phyloP scores from a whole-genome alignment of 2,113 vertebrate species.

The Perca flavescens region DNA sequence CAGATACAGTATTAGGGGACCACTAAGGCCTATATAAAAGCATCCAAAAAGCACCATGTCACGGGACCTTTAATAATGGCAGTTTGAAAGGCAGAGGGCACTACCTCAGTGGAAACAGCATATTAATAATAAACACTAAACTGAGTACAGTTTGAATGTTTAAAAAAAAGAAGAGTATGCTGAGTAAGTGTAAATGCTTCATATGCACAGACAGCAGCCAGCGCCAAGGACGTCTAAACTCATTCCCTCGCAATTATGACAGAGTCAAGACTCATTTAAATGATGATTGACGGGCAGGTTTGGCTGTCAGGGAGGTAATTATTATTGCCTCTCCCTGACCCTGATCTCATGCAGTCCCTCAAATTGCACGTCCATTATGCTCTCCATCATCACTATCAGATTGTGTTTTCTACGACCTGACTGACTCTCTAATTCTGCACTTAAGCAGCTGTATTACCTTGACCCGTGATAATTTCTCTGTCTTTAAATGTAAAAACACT shows the following conservation, averaged over 20 bases:
- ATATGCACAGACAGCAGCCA: not conserved
- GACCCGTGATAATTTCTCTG: not conserved
- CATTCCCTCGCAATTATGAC: not conserved
- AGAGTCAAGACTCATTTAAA: conserved; percentile 18
- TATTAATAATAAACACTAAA: not conserved
- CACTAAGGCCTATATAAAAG: too few species aligned
- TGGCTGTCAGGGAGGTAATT: not conserved
- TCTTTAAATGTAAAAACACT: not conserved
- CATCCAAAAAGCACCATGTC: too few species aligned
- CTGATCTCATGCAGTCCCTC: conserved; percentile 9
- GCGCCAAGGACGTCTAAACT: not conserved
- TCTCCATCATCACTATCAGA: conserved; percentile 19
- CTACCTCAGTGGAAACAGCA: not conserved
- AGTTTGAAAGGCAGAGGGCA: not conserved
- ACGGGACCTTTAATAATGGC: not conserved
- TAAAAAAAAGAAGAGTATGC: not conserved
- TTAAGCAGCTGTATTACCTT: not conserved
- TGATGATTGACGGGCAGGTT: not conserved
- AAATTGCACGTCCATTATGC: conserved; percentile 6
- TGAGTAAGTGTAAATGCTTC: not conserved
- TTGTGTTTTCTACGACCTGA: conserved; percentile 21
- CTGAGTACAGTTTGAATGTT: too few species aligned
- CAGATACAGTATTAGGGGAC: too few species aligned
- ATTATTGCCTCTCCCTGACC: conserved; percentile 5
- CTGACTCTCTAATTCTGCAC: not conserved